Base-by-base conservation (phyloP, 2,797 vertebrate genomes). In the Hirundo rustica region DNA sequence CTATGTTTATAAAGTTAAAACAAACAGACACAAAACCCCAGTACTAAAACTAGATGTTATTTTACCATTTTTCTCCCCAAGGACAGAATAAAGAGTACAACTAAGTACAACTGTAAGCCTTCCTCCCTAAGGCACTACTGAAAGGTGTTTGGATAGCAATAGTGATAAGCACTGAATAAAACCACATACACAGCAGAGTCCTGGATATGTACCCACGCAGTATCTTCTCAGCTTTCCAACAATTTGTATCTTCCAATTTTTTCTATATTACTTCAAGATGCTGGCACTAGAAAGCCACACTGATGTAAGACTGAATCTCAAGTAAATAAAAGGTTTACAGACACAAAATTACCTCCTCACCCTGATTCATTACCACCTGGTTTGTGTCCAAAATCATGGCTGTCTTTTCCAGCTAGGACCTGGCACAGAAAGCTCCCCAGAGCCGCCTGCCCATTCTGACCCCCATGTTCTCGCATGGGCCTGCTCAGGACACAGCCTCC, bases 1-100 rank as follows among this genome's bases (percentile, higher is more conserved):
- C 53, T 88, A 85, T n/a, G 53, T 48, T 82, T 82, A 82, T 60
- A 73, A 95, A 79, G 58, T 80, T 85, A 91, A 95, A 93, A 74
- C 71, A 91, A 87, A 89, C 88, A 93, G 68, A 48, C 57, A 54
- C 29, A 87, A 92, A 73, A 9, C 16, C 36, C 21, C 23, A 16
- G 51, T 13, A 84, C 45, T 91, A 79, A 91, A 87, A 6, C 65
- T 71, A 67, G 32, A 83, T 55, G 48, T 67, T 92, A 57, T 54
- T 91, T 68, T 54, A 89, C 42, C 71, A 67, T 67, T 85, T 55
- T 89, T 87, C 78, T 93, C 72, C 84, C 50, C 34, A 42, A 44
- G 65, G 48, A 53, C n/a, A 80, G 71, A 83, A 10, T 14, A 55
- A 55, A 71, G 32, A 26, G 12, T 30, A 74, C 26, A 91, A 32